phyloP scores from a whole-genome alignment of 2,797 vertebrate species.

The Leucoraja ocellata region DNA sequence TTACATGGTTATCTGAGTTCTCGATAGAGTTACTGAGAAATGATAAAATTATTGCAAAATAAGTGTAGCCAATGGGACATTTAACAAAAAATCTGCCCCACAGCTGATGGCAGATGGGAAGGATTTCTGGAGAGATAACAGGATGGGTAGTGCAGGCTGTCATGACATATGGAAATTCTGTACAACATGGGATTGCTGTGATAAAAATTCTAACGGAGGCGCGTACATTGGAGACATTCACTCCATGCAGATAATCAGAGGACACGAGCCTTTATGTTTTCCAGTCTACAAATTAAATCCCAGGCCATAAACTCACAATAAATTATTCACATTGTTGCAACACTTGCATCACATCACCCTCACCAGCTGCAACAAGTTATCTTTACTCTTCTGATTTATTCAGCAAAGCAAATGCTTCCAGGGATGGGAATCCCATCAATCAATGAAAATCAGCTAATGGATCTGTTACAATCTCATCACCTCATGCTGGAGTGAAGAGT shows the following conservation, averaged over 20 bases:
- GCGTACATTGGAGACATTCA: neutral
- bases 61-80: neutral
- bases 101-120: conserved; percentile 1
- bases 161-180: conserved; percentile 18
- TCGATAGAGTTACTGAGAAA: neutral
- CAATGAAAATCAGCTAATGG: neutral
- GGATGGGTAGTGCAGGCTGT: conserved; percentile 18
- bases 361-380: conserved; percentile 1
- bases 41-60: neutral
- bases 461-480: neutral
- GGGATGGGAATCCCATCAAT: conserved; percentile 29
- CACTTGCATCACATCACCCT: neutral
- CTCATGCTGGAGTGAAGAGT: neutral
- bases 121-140: neutral
- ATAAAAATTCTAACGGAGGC: neutral
- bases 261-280: neutral
- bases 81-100: neutral
- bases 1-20: neutral
- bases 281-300: conserved; percentile 23
- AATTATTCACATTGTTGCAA: conserved; percentile 17
- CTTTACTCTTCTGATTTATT: conserved; percentile 10
- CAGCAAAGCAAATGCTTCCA: conserved; percentile 9
- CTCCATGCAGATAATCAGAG: neutral
- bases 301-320: neutral
- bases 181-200: neutral